Evolutionary conservation across 2,113 vertebrate species (phyloP).

Genomic region (Forbesichthys papilliferus): DNA sequence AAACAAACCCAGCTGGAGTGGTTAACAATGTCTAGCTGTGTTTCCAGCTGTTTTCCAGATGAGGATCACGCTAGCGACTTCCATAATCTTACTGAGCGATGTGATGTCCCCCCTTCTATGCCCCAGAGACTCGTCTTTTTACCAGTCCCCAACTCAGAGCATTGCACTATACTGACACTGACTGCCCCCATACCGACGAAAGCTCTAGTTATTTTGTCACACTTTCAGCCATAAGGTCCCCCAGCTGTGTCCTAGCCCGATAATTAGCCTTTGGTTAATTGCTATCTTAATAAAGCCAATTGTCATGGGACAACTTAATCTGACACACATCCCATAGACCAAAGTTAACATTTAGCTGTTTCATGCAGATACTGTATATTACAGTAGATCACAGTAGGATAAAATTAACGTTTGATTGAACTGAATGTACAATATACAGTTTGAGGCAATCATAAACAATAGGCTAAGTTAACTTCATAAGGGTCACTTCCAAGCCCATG

Average conservation of each 20-base stretch:
- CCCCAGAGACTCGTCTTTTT: constrained; percentile 38
- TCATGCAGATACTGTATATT: not conserved
- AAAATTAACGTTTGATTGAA: not conserved
- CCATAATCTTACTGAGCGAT: constrained; percentile 20
- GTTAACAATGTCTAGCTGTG: constrained; percentile 21
- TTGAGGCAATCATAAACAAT: too few relatives aligned
- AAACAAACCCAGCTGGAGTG: constrained; percentile 16
- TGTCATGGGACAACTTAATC: constrained; percentile 47
- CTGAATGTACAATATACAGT: not conserved
- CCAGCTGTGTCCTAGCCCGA: constrained; percentile 66
- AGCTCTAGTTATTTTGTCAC: constrained; percentile 46
- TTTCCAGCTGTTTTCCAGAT: constrained; percentile 64
- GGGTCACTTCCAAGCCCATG: not conserved
- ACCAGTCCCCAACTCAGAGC: constrained; percentile 35
- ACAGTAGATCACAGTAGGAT: not conserved
- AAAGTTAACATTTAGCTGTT: not conserved
- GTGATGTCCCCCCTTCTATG: constrained; percentile 32
- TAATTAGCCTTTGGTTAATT: constrained; percentile 77
- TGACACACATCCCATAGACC: constrained; percentile 29
- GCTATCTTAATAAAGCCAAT: constrained; percentile 63
- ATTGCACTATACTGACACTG: constrained; percentile 20
- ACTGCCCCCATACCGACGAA: constrained; percentile 36
- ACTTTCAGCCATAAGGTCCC: constrained; percentile 35
- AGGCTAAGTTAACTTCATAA: not conserved
- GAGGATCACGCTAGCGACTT: constrained; percentile 27